phyloP scores from a whole-genome alignment of 92 coral and sea anemone genomes.

The Heteractis magnifica region DNA sequence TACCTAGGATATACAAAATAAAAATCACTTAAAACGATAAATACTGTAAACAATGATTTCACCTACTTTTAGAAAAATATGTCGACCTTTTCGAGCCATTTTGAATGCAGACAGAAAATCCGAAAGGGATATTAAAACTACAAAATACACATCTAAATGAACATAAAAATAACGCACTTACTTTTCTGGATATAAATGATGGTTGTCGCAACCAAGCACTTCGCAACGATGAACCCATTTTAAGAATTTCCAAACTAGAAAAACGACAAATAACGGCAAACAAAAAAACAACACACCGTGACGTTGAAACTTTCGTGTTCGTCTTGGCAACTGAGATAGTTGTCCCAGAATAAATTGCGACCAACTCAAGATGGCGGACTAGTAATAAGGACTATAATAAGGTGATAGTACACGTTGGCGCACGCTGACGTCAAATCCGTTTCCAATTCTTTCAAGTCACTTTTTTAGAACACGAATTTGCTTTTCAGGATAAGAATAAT shows the following conservation, averaged over 20 bases:
- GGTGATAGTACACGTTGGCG: no score
- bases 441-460: no score
- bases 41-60: background rate
- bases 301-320: background rate
- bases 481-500: no score
- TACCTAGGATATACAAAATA: background rate
- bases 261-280: background rate
- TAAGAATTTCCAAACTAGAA: background rate
- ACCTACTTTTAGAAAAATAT: background rate
- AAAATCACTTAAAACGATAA: background rate
- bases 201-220: background rate
- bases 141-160: background rate
- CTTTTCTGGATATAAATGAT: background rate
- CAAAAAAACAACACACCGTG: background rate
- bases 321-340: background rate
- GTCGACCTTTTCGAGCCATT: background rate
- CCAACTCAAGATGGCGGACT: conserved; percentile 1
- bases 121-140: background rate
- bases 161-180: background rate
- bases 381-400: no score
- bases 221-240: background rate
- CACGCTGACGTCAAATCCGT: no score
- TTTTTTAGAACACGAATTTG: no score
- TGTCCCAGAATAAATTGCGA: background rate
- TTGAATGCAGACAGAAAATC: background rate